A percentile compares a stretch with the other conserved stretches of the same genome.
Conservation (phyloP, 1,140 invertebrate genomes). For the Camponotus vicinus region DNA sequence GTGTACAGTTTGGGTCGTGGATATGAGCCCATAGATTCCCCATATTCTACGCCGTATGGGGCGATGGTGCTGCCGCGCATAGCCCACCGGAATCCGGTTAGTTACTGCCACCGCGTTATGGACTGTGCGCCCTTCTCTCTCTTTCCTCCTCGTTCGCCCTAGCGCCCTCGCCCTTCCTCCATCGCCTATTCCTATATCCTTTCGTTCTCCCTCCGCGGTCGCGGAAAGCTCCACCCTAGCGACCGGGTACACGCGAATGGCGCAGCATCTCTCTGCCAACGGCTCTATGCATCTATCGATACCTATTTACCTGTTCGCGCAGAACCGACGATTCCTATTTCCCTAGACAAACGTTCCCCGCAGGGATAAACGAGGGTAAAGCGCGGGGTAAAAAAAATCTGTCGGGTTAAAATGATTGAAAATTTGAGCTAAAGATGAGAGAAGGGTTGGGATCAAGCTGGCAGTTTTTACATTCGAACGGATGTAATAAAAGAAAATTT, state of each 20-base stretch:
- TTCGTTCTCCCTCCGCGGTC: constrained; percentile 58
- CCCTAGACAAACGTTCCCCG: constrained; percentile 64
- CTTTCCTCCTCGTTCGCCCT: constrained; percentile 21
- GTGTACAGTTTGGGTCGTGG: constrained; percentile 84
- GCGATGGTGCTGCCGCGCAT: constrained; percentile 78
- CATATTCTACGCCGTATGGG: constrained; percentile 84
- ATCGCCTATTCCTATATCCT: constrained; percentile 12
- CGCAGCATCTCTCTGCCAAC: constrained; percentile 69
- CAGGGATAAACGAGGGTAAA: constrained; percentile 30
- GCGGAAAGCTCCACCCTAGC: constrained; percentile 80
- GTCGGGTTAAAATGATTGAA: neutral
- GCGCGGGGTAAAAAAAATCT: neutral
- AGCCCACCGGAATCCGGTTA: constrained; percentile 85
- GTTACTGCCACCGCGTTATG: constrained; percentile 84
- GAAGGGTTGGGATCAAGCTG: neutral
- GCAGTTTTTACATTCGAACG: neutral
- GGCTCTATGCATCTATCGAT: constrained; percentile 76
- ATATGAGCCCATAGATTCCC: constrained; percentile 86
- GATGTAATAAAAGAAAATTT: neutral
- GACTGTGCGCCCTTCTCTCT: constrained; percentile 68
- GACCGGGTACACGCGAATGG: constrained; percentile 76
- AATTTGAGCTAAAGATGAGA: neutral
- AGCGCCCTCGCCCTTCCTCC: constrained; percentile 29
- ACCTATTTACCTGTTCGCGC: constrained; percentile 75
- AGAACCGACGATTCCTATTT: constrained; percentile 72